Percentiles rank a stretch among this genome's conserved stretches.
Conservation (phyloP, 1,140 invertebrate species). For the Drosophila burlai region DNA sequence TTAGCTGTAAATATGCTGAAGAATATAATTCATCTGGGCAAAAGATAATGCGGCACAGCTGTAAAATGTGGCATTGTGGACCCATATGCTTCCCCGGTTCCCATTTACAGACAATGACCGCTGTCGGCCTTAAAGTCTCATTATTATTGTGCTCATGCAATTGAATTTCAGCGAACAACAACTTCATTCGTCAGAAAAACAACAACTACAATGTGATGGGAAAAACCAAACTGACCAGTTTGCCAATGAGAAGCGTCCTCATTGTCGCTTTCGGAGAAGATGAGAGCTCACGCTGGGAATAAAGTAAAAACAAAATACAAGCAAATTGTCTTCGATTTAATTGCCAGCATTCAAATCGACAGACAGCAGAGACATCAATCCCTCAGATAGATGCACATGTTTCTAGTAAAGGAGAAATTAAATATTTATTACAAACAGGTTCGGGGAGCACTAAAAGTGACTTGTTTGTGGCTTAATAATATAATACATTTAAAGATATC, state of each 20-base stretch:
- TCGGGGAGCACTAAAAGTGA: not conserved
- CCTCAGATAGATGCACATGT: not conserved
- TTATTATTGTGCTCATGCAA: slow-evolving; percentile 66
- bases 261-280: not conserved
- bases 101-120: slow-evolving; percentile 36
- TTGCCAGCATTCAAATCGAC: slow-evolving; percentile 20
- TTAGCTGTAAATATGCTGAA: slow-evolving; percentile 71
- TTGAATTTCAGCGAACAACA: slow-evolving; percentile 47
- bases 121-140: slow-evolving; percentile 54
- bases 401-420: not conserved
- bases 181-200: slow-evolving; percentile 7
- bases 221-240: slow-evolving; percentile 74
- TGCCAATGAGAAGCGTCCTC: slow-evolving; percentile 1
- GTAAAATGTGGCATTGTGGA: slow-evolving; percentile 52
- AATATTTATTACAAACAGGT: slow-evolving; percentile 3
- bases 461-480: not conserved
- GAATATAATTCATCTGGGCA: slow-evolving; percentile 68
- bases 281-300: slow-evolving; percentile 17
- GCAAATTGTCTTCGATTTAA: slow-evolving; percentile 26
- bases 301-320: slow-evolving; percentile 13
- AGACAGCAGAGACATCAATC: slow-evolving; percentile 37
- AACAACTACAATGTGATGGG: slow-evolving; percentile 39
- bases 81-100: slow-evolving; percentile 5
- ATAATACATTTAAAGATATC: not conserved
- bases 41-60: slow-evolving; percentile 72